Evolutionary conservation across 2,888 invertebrate species (phyloP).

Genomic region (Parascotia fuliginaria): DNA sequence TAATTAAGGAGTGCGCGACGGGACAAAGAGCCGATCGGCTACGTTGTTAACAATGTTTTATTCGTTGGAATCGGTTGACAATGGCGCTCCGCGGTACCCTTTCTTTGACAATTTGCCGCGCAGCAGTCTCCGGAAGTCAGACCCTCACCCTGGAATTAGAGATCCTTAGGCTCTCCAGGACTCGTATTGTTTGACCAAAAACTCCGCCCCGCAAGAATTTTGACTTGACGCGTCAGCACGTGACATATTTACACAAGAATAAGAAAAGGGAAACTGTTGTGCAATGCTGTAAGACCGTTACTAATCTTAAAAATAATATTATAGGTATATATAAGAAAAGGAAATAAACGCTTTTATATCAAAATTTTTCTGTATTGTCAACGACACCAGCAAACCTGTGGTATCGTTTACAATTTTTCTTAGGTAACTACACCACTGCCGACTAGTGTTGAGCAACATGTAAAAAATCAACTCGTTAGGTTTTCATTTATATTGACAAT

Average conservation of each 20-base stretch:
- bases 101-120: slow-evolving; percentile 81
- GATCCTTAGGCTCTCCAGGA: slow-evolving; percentile 75
- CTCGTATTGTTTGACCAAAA: slow-evolving; percentile 62
- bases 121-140: slow-evolving; percentile 81
- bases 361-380: too few relatives aligned
- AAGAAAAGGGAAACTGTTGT: slow-evolving; percentile 19
- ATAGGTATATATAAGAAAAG: neutral
- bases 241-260: slow-evolving; percentile 58
- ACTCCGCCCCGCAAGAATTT: slow-evolving; percentile 78
- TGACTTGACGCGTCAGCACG: slow-evolving; percentile 68
- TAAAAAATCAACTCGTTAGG: too few relatives aligned
- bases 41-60: slow-evolving; percentile 80
- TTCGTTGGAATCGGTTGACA: slow-evolving; percentile 84
- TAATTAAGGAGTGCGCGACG: slow-evolving; percentile 82
- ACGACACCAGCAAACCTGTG: too few relatives aligned
- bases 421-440: too few relatives aligned
- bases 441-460: too few relatives aligned
- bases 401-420: too few relatives aligned
- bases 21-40: slow-evolving; percentile 79
- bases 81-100: slow-evolving; percentile 74
- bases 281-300: slow-evolving; percentile 28
- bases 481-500: too few relatives aligned
- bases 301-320: neutral
- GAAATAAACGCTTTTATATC: too few relatives aligned
- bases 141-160: slow-evolving; percentile 76